Conservation (phyloP, 1,140 invertebrate genomes). For the Euura saliciscinereae region DNA sequence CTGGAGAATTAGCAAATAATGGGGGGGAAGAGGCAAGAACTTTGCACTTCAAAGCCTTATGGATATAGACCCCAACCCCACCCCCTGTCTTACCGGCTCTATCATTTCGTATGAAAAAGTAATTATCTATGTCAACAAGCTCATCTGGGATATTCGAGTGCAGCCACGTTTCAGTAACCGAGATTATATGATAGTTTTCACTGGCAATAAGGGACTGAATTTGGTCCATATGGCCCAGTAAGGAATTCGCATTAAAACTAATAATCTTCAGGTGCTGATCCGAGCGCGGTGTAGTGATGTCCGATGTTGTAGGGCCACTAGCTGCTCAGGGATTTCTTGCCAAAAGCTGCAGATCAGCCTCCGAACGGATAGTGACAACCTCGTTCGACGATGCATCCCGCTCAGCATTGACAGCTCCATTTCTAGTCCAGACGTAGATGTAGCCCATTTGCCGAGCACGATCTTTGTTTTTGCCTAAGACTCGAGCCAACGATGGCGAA, state of each 20-base stretch:
- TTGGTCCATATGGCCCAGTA: too few relatives aligned
- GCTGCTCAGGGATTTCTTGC: background rate
- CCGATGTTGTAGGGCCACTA: too few relatives aligned
- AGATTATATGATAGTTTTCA: too few relatives aligned
- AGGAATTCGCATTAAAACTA: too few relatives aligned
- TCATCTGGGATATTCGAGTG: background rate
- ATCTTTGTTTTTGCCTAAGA: background rate
- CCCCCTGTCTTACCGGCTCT: background rate
- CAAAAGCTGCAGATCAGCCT: too few relatives aligned
- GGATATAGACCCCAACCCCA: background rate
- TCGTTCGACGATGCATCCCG: too few relatives aligned
- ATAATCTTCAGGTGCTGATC: too few relatives aligned
- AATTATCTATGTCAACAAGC: background rate
- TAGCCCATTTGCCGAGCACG: background rate
- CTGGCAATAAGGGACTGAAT: too few relatives aligned
- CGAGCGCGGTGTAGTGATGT: too few relatives aligned
- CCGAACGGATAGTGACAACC: too few relatives aligned
- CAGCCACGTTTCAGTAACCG: background rate
- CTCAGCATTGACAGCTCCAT: too few relatives aligned
- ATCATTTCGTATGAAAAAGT: background rate
- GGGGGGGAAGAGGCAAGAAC: background rate
- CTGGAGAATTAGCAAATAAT: background rate
- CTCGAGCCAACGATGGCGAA: background rate
- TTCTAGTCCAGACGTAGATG: background rate
- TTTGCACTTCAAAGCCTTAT: background rate